A percentile compares a stretch with the other conserved stretches of the same genome.
Conservation (phyloP, 2,113 vertebrate species). For the Paradoxurus hermaphroditus region DNA sequence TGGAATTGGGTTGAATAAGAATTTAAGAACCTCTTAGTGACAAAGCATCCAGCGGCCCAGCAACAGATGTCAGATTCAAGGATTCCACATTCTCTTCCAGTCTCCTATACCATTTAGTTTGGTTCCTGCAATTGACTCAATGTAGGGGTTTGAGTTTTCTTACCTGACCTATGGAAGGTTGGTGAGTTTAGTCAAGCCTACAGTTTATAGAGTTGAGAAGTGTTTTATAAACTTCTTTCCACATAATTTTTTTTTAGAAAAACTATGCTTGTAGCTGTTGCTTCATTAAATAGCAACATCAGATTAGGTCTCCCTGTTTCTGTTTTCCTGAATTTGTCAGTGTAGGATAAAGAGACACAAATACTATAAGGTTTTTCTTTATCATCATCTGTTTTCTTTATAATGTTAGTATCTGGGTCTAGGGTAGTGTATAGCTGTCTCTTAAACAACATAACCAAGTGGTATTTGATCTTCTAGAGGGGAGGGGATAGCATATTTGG, state of each 20-base stretch:
- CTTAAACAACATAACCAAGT: not conserved
- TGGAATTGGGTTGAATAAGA: not conserved
- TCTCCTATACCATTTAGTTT: not conserved
- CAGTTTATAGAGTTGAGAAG: not conserved
- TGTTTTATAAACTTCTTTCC: not conserved
- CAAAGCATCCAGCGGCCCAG: not conserved
- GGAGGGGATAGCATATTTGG: not conserved
- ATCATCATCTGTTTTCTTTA: slow-evolving; percentile 15
- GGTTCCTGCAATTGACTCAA: not conserved
- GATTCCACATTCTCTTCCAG: not conserved
- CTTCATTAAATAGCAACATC: not conserved
- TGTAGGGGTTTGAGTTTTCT: slow-evolving; percentile 9
- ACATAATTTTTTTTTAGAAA: not conserved
- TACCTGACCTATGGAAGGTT: not conserved
- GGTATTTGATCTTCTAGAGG: not conserved
- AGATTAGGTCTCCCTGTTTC: not conserved
- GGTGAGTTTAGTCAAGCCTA: not conserved
- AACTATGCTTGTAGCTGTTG: not conserved
- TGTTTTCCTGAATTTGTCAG: not conserved
- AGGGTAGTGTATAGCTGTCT: not conserved
- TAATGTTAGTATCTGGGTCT: slow-evolving; percentile 31
- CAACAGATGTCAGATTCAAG: not conserved
- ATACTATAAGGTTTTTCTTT: not conserved
- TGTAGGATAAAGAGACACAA: not conserved
- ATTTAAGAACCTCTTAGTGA: not conserved